Conservation (phyloP, 2,888 invertebrate species). For the Ischnus inquisitorius region DNA sequence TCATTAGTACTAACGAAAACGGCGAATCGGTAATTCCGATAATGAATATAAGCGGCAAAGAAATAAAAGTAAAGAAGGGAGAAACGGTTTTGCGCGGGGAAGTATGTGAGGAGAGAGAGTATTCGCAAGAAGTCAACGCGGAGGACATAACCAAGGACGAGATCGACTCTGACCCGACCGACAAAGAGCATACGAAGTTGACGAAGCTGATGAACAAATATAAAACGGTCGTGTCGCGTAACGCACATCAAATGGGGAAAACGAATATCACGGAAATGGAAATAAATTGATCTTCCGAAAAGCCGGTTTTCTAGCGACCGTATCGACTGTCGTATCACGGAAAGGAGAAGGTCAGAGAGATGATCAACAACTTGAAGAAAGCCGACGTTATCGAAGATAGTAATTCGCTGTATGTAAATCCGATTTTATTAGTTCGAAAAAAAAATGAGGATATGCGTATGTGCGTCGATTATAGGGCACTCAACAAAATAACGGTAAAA, state of each 20-base stretch:
- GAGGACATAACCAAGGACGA: slow-evolving; percentile 35
- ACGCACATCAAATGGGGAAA: slow-evolving; percentile 64
- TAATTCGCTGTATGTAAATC: slow-evolving; percentile 55
- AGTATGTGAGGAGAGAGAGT: slow-evolving; percentile 52
- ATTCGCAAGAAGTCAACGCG: slow-evolving; percentile 14
- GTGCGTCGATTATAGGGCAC: slow-evolving; percentile 74
- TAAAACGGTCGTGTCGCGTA: slow-evolving; percentile 22
- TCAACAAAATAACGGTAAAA: slow-evolving; percentile 77
- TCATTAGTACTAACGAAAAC: slow-evolving; percentile 62
- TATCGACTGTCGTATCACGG: slow-evolving; percentile 74
- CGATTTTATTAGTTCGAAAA: slow-evolving; percentile 70
- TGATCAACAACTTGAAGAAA: slow-evolving; percentile 34
- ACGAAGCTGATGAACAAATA: slow-evolving; percentile 52
- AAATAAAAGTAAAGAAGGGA: slow-evolving; percentile 39
- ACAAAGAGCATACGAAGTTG: slow-evolving; percentile 39
- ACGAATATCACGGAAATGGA: slow-evolving; percentile 71
- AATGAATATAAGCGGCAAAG: slow-evolving; percentile 45
- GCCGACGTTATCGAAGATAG: slow-evolving; percentile 50
- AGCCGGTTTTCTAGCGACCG: slow-evolving; percentile 73
- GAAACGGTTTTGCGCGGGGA: slow-evolving; percentile 53
- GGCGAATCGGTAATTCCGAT: slow-evolving; percentile 64
- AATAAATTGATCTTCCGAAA: slow-evolving; percentile 70
- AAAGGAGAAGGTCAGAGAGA: slow-evolving; percentile 69
- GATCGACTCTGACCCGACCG: slow-evolving; percentile 48
- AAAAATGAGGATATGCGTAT: slow-evolving; percentile 70